Conservation (phyloP, 1,140 invertebrate species). For the Euschistus heros region DNA sequence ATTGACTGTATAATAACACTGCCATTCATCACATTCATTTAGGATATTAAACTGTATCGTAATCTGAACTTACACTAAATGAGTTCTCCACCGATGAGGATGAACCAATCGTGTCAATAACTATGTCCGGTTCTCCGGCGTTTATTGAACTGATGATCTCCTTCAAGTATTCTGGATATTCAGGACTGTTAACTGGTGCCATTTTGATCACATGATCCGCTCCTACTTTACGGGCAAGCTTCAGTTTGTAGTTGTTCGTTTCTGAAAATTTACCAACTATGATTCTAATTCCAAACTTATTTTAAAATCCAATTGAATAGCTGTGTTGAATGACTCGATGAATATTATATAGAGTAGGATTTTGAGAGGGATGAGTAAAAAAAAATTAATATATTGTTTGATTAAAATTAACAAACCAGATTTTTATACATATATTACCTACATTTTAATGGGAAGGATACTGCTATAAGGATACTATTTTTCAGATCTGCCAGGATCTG, state of each 20-base stretch:
- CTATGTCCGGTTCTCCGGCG: not conserved
- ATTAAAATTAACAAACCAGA: not conserved
- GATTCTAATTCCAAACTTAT: not conserved
- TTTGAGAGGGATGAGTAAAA: not conserved
- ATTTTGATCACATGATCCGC: not conserved
- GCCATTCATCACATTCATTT: too few species aligned
- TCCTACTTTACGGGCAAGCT: not conserved
- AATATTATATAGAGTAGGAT: not conserved
- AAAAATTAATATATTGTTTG: not conserved
- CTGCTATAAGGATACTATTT: too few species aligned
- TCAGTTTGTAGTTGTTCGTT: not conserved
- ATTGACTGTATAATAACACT: too few species aligned
- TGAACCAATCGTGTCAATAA: not conserved
- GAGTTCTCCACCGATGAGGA: not conserved
- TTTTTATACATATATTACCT: not conserved
- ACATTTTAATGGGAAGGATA: too few species aligned
- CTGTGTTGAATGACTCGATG: not conserved
- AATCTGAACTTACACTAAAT: not conserved
- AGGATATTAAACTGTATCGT: too few species aligned
- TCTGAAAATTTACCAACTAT: not conserved
- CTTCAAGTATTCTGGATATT: slow-evolving; percentile 8
- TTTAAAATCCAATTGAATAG: not conserved
- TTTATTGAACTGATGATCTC: not conserved
- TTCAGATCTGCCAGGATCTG: too few species aligned
- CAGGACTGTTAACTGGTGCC: not conserved